Evolutionary conservation across 2,797 vertebrate species (phyloP).

Genomic region (Girardinus metallicus): DNA sequence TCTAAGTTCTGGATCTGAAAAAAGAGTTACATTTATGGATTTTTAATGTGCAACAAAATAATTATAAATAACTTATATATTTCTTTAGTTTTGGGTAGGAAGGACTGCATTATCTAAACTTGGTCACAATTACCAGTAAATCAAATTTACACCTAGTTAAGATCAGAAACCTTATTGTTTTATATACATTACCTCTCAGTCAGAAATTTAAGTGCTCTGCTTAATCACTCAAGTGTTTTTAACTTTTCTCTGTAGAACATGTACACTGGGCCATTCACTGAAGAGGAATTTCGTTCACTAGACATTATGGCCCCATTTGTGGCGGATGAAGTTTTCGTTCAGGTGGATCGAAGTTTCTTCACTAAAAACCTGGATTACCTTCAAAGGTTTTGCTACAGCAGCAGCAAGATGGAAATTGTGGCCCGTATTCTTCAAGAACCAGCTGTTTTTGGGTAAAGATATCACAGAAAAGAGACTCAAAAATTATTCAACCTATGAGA

Average conservation of each 20-base stretch:
- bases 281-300: constrained; percentile 78
- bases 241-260: constrained; percentile 65
- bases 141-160: not conserved
- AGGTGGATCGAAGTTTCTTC: constrained; percentile 79
- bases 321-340: constrained; percentile 76
- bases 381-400: constrained; percentile 74
- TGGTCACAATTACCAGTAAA: not conserved
- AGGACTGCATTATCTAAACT: not conserved
- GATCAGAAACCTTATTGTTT: not conserved
- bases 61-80: not conserved
- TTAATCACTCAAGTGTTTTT: not conserved
- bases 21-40: too few relatives aligned
- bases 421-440: constrained; percentile 77
- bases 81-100: not conserved
- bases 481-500: not conserved
- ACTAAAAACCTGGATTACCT: constrained; percentile 70
- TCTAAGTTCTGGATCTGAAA: not conserved
- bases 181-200: not conserved
- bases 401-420: constrained; percentile 72
- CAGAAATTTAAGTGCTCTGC: not conserved
- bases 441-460: constrained; percentile 75
- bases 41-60: not conserved
- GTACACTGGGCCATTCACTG: constrained; percentile 76
- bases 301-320: constrained; percentile 81
- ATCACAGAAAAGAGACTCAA: not conserved